Percentiles rank a stretch among this genome's conserved stretches.
These are phyloP conservation scores for Pollenia labialis DNA, from an alignment of 2,888 invertebrate species.

Conservation along the genomic window DNA sequence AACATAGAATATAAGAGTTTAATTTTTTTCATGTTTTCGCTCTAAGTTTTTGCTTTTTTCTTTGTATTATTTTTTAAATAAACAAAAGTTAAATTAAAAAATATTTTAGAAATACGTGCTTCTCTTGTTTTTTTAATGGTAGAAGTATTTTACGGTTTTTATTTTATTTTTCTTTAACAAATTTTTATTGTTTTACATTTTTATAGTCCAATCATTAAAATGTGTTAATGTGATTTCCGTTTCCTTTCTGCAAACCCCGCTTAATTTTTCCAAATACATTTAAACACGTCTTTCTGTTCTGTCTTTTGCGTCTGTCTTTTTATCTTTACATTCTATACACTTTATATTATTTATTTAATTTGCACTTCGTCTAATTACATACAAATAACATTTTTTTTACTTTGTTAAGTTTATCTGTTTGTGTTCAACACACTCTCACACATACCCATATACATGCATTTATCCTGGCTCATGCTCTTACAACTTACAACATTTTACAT, in stretches of 20 bases:
- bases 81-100: constrained; percentile 37
- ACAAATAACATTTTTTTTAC: constrained; percentile 60
- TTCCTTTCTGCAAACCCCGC: constrained; percentile 4
- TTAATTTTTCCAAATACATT: neutral
- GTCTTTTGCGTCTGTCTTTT: neutral
- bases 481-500: neutral
- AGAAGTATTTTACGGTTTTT: neutral
- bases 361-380: constrained; percentile 66
- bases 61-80: neutral
- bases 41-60: neutral
- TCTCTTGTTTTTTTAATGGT: neutral
- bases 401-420: constrained; percentile 46
- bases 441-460: neutral
- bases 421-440: neutral
- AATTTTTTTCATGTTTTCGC: neutral
- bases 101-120: constrained; percentile 21
- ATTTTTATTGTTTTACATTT: constrained; percentile 6
- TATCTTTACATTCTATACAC: constrained; percentile 43
- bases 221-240: constrained; percentile 60
- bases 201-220: constrained; percentile 44
- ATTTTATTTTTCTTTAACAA: neutral
- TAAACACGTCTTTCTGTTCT: constrained; percentile 11
- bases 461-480: neutral
- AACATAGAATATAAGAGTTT: constrained; percentile 7
- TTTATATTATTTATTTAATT: constrained; percentile 47